Conservation (phyloP, 2,797 vertebrate genomes). For the Stomatorhinus walkeri region DNA sequence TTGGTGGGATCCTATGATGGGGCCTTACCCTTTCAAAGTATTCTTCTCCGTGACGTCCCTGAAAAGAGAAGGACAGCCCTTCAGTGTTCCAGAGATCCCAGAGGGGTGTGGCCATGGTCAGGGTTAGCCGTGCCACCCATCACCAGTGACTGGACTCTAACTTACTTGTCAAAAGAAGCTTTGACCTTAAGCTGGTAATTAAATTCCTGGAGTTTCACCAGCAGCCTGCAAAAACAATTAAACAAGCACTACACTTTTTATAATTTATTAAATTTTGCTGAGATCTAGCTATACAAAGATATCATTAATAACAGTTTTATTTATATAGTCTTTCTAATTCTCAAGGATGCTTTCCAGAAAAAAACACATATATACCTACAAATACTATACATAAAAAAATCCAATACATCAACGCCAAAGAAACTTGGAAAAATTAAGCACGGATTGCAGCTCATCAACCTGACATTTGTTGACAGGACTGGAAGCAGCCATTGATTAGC, state of each 20-base stretch:
- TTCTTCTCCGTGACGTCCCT: conserved; percentile 75
- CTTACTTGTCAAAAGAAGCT: conserved; percentile 86
- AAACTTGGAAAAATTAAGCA: background rate
- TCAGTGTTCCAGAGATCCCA: background rate
- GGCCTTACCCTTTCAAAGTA: conserved; percentile 70
- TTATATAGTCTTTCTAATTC: background rate
- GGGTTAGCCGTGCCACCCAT: background rate
- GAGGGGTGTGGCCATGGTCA: background rate
- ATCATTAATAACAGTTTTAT: background rate
- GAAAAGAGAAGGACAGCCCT: conserved; percentile 21
- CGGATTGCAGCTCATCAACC: background rate
- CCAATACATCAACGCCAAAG: background rate
- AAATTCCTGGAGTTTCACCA: conserved; percentile 78
- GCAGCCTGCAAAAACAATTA: conserved; percentile 58
- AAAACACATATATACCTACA: background rate
- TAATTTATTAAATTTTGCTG: background rate
- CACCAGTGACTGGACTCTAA: conserved; percentile 10
- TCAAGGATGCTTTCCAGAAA: background rate
- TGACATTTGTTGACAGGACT: background rate
- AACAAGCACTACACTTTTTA: background rate
- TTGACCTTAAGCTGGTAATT: conserved; percentile 78
- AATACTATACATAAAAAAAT: background rate
- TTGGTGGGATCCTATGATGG: background rate
- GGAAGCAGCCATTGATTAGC: background rate
- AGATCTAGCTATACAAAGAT: background rate